phyloP scores from a whole-genome alignment of 2,797 vertebrate genomes.

The Liasis olivaceus region DNA sequence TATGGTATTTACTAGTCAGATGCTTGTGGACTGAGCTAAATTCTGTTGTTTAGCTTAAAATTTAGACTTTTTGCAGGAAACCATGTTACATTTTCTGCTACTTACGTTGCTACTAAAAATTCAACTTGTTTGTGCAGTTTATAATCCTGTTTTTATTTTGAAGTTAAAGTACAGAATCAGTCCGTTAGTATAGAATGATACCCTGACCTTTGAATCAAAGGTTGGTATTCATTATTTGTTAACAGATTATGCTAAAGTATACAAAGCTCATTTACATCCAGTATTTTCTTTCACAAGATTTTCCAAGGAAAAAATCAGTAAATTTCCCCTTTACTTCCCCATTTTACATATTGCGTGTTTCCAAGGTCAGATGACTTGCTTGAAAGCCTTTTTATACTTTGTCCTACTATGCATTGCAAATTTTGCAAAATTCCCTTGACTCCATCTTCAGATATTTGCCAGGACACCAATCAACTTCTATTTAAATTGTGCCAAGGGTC shows the following conservation, averaged over 20 bases:
- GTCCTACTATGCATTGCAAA: not conserved
- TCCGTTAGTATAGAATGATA: not conserved
- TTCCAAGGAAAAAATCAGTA: not conserved
- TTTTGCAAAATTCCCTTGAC: slow-evolving; percentile 66
- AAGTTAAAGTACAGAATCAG: slow-evolving; percentile 6
- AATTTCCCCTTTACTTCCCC: not conserved
- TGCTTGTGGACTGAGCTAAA: not conserved
- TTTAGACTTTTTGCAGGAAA: not conserved
- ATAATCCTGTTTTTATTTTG: not conserved
- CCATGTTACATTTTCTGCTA: not conserved
- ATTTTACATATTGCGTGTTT: not conserved
- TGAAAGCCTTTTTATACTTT: accelerated
- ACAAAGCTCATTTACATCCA: not conserved
- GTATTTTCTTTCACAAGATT: not conserved
- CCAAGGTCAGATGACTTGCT: not conserved
- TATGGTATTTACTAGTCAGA: not conserved
- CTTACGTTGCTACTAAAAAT: not conserved
- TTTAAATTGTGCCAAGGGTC: slow-evolving; percentile 91
- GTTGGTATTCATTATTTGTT: not conserved
- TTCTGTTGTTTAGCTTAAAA: not conserved
- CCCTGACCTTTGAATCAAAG: not conserved
- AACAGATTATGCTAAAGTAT: not conserved
- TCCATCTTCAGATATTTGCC: slow-evolving; percentile 86
- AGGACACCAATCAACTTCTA: slow-evolving; percentile 91
- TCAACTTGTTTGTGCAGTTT: slow-evolving; percentile 17